Conservation (phyloP, 2,797 vertebrate species). For the Microctenopoma steveboyesi region DNA sequence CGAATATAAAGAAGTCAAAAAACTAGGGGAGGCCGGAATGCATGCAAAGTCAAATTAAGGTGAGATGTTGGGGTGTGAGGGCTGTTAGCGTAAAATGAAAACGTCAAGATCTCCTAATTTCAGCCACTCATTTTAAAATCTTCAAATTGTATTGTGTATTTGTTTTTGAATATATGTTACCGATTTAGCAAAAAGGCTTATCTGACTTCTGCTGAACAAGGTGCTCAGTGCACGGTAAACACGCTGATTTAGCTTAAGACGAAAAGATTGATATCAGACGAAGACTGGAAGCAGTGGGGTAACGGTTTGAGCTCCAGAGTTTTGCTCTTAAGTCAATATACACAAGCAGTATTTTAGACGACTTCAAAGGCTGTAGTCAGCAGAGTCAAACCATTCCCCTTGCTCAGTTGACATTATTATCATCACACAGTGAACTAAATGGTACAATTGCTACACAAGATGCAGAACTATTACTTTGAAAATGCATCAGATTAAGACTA, state of each 20-base stretch:
- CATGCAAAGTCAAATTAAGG: slow-evolving; percentile 30
- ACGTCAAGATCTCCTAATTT: not conserved
- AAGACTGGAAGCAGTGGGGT: not conserved
- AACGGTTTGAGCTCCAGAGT: not conserved
- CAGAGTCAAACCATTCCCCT: not conserved
- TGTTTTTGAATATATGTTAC: not conserved
- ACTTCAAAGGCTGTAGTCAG: too few relatives aligned
- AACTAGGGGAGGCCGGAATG: not conserved
- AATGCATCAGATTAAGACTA: not conserved
- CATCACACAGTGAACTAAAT: too few relatives aligned
- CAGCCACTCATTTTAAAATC: not conserved
- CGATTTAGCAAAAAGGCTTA: not conserved
- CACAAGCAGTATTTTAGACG: too few relatives aligned
- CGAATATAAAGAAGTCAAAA: slow-evolving; percentile 26
- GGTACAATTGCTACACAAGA: not conserved
- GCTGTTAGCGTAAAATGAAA: not conserved
- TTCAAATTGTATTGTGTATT: too few relatives aligned
- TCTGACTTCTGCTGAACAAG: not conserved
- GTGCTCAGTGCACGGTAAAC: not conserved
- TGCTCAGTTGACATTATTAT: too few relatives aligned
- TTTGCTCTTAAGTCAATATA: not conserved
- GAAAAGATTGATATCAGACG: not conserved
- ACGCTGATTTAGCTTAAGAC: not conserved
- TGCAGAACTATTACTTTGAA: not conserved
- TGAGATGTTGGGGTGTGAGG: not conserved